These are phyloP conservation scores for Autographa gamma DNA, from an alignment of 2,888 invertebrate species.

Conservation along the genomic window DNA sequence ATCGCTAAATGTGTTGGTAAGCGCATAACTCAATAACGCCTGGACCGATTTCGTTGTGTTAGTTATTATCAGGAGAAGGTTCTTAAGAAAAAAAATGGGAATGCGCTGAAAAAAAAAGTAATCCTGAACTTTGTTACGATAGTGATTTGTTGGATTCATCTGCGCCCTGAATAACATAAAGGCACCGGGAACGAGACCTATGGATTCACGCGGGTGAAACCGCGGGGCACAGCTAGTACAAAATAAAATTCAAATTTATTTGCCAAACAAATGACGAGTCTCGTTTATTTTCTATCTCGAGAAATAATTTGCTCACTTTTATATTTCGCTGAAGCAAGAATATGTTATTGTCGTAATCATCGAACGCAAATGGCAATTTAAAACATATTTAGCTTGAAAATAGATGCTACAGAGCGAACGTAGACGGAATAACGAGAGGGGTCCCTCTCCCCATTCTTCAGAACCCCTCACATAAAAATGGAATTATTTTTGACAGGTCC, in stretches of 20 bases:
- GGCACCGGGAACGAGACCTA: no score
- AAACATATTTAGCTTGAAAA: constrained; percentile 78
- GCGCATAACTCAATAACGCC: no score
- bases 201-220: no score
- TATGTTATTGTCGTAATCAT: constrained; percentile 70
- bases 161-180: no score
- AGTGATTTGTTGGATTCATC: no score
- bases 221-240: no score
- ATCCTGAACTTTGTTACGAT: no score
- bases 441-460: constrained; percentile 67
- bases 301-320: constrained; percentile 57
- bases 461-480: constrained; percentile 75
- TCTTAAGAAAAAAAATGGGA: no score
- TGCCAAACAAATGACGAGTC: constrained; percentile 40
- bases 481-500: constrained; percentile 78
- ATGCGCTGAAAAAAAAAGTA: no score
- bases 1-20: no score
- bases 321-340: constrained; percentile 48
- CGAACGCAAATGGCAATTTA: constrained; percentile 78
- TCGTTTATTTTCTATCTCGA: constrained; percentile 49
- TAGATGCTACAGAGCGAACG: constrained; percentile 72
- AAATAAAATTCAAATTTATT: constrained; percentile 36
- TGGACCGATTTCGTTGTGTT: no score
- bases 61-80: no score
- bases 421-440: constrained; percentile 79